Percentiles rank a stretch among this genome's conserved stretches.
These are phyloP conservation scores for Chionomys nivalis DNA, from an alignment of 2,113 vertebrate species.

Conservation along the genomic window DNA sequence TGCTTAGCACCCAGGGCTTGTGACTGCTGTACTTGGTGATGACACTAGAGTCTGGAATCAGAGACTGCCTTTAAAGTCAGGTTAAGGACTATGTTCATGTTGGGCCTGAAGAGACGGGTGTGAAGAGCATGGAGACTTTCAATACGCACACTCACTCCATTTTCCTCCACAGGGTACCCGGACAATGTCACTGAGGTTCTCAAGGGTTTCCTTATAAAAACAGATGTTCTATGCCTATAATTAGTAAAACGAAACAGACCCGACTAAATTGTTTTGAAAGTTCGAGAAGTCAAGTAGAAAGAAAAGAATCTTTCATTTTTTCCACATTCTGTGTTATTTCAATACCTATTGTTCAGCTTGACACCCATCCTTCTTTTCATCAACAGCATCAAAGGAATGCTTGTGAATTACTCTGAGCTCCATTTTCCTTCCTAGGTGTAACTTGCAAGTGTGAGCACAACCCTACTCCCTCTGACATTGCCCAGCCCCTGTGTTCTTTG, in stretches of 20 bases:
- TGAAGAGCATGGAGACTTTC: background rate
- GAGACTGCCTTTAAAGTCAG: background rate
- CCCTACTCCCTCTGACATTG: background rate
- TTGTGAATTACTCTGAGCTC: background rate
- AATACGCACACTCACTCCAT: accelerated
- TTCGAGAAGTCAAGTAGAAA: background rate
- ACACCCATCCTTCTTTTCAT: background rate
- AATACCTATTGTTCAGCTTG: background rate
- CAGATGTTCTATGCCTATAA: background rate
- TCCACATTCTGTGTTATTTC: background rate
- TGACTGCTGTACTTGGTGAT: conserved; percentile 55
- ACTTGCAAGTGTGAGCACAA: background rate
- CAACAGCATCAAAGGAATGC: background rate
- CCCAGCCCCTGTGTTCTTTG: background rate
- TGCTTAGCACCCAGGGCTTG: background rate
- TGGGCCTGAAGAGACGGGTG: background rate
- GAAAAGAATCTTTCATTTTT: conserved; percentile 2
- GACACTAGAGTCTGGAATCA: conserved; percentile 43
- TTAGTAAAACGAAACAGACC: conserved; percentile 1
- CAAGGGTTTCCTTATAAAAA: background rate
- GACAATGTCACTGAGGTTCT: background rate
- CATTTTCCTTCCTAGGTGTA: background rate
- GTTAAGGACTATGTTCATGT: background rate
- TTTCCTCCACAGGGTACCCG: background rate
- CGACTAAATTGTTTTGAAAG: background rate